A percentile compares a stretch with the other conserved stretches of the same genome.
Conservation (phyloP, 2,888 invertebrate species). For the Ochlodes sylvanus region DNA sequence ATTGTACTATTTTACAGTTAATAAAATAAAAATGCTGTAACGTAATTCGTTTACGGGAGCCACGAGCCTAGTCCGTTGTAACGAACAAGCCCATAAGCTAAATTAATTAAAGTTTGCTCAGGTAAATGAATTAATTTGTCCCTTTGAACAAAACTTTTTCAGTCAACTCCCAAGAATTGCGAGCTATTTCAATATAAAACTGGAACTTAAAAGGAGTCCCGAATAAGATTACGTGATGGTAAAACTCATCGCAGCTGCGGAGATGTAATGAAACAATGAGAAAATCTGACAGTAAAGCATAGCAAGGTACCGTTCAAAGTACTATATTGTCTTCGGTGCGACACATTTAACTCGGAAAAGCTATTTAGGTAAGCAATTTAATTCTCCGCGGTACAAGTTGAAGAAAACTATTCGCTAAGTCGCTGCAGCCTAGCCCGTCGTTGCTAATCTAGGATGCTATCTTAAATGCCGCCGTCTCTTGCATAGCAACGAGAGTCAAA, state of each 20-base stretch:
- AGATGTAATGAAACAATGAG: constrained; percentile 60
- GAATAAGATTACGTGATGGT: constrained; percentile 55
- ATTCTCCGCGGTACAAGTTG: constrained; percentile 64
- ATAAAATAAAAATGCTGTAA: constrained; percentile 12
- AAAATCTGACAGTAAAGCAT: constrained; percentile 54
- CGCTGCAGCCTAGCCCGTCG: constrained; percentile 59
- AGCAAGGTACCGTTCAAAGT: constrained; percentile 57
- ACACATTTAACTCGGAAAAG: constrained; percentile 66
- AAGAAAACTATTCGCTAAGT: constrained; percentile 65
- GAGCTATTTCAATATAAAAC: constrained; percentile 48
- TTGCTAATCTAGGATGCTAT: constrained; percentile 63
- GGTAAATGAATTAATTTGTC: constrained; percentile 42
- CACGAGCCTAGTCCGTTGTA: constrained; percentile 16
- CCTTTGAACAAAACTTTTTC: constrained; percentile 51
- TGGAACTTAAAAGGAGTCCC: constrained; percentile 47
- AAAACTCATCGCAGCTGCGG: constrained; percentile 54
- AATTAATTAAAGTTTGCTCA: constrained; percentile 35
- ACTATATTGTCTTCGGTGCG: constrained; percentile 59
- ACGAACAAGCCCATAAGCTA: constrained; percentile 28
- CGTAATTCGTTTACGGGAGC: constrained; percentile 23
- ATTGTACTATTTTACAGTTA: constrained; percentile 13
- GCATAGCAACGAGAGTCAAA: constrained; percentile 64
- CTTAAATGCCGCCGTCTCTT: constrained; percentile 68
- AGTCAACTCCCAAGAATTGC: constrained; percentile 44
- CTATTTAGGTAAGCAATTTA: constrained; percentile 74